Evolutionary conservation across 2,797 vertebrate species (phyloP).

Genomic region (Leptodactylus fallax): DNA sequence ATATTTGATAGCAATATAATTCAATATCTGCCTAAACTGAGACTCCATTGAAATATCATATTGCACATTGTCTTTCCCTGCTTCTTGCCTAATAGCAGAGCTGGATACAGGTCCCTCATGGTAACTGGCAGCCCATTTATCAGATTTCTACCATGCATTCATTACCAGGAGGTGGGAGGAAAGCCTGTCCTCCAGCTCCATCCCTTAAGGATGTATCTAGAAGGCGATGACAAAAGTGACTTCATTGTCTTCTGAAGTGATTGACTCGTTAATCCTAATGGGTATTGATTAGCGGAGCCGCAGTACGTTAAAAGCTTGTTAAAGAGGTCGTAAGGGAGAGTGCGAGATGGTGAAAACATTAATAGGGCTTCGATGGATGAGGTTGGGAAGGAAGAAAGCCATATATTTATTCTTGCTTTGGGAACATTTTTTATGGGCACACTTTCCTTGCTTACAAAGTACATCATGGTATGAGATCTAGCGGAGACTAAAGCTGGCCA

Average conservation of each 20-base stretch:
- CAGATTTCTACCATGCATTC: conserved; percentile 15
- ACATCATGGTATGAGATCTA: neutral
- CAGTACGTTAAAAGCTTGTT: conserved; percentile 76
- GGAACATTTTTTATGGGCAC: neutral
- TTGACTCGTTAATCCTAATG: conserved; percentile 78
- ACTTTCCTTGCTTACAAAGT: neutral
- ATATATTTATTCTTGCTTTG: neutral
- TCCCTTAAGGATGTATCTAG: conserved; percentile 24
- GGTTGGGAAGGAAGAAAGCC: neutral
- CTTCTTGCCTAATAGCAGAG: neutral
- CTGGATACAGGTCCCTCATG: neutral
- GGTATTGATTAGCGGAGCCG: conserved; percentile 74
- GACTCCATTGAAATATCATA: neutral
- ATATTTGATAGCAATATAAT: neutral
- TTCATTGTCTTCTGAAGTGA: conserved; percentile 74
- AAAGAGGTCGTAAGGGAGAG: conserved; percentile 70
- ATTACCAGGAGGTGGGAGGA: neutral
- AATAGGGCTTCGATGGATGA: neutral
- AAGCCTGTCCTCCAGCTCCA: neutral
- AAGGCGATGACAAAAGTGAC: conserved; percentile 72
- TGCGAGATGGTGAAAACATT: conserved; percentile 47
- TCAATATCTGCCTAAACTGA: neutral
- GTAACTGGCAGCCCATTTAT: conserved; percentile 22
- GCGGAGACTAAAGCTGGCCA: too few species aligned
- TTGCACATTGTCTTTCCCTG: neutral